Conservation (phyloP, 2,113 vertebrate genomes). For the Mugil cephalus region DNA sequence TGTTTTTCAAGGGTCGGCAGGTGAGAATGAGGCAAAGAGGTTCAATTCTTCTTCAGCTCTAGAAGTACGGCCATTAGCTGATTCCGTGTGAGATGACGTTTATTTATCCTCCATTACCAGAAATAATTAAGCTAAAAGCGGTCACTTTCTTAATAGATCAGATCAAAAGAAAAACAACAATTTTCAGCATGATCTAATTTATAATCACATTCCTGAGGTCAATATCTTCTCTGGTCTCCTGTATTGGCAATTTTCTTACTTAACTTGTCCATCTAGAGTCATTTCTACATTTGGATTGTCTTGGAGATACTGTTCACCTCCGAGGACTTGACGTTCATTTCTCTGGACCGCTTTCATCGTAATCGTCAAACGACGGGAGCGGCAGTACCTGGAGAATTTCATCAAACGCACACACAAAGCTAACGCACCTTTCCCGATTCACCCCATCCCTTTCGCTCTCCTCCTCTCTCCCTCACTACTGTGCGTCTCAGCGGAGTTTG, state of each 20-base stretch:
- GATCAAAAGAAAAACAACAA: too few relatives aligned
- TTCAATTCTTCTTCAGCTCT: not conserved
- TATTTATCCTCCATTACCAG: too few relatives aligned
- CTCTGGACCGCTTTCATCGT: conserved; percentile 7
- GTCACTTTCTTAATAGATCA: too few relatives aligned
- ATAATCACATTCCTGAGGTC: not conserved
- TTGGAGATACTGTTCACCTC: not conserved
- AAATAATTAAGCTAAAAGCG: too few relatives aligned
- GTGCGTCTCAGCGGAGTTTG: conserved; percentile 31
- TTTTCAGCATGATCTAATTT: too few relatives aligned
- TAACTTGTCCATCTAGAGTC: not conserved
- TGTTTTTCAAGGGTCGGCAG: conserved; percentile 48
- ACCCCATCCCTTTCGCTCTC: not conserved
- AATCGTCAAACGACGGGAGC: conserved; percentile 1
- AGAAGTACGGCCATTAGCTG: not conserved
- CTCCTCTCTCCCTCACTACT: not conserved
- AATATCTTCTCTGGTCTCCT: not conserved
- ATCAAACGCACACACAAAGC: conserved; percentile 2
- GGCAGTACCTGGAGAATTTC: conserved; percentile 16
- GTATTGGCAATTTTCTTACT: not conserved
- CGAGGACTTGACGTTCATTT: conserved; percentile 15
- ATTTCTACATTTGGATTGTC: not conserved
- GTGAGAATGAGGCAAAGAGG: conserved; percentile 31
- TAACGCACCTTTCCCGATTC: conserved; percentile 1
- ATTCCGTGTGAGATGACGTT: not conserved